A percentile compares a stretch with the other conserved stretches of the same genome.
Conservation (phyloP, 2,888 invertebrate species). For the Mongoloraphidia duomilia region DNA sequence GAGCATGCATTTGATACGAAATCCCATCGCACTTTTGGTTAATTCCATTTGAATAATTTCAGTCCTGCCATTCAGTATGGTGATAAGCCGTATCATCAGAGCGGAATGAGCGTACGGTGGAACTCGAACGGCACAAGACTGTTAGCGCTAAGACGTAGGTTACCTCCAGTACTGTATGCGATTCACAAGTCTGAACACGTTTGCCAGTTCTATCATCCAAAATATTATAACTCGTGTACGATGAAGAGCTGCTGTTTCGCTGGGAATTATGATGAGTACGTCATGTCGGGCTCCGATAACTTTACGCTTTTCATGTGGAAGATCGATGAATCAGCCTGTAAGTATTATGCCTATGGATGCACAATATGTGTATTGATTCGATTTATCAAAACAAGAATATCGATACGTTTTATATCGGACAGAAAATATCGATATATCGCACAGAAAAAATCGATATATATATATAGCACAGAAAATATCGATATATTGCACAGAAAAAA, state of each 20-base stretch:
- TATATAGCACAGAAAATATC: no score
- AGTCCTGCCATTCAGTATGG: no score
- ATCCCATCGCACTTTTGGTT: no score
- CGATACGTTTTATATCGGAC: no score
- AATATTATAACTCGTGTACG: conserved; percentile 91
- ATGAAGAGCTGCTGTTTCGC: conserved; percentile 96
- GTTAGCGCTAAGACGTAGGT: conserved; percentile 68
- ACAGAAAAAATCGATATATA: no score
- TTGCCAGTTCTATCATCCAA: conserved; percentile 79
- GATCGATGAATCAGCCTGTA: conserved; percentile 49
- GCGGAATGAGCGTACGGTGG: conserved; percentile 88
- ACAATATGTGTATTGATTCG: no score
- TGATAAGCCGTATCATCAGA: conserved; percentile 22
- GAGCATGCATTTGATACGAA: no score
- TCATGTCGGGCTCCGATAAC: conserved; percentile 89
- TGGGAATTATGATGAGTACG: conserved; percentile 75
- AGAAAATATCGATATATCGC: no score
- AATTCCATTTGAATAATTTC: background rate
- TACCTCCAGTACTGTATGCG: conserved; percentile 71
- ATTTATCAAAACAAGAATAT: no score
- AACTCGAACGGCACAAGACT: conserved; percentile 63
- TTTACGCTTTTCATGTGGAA: conserved; percentile 93
- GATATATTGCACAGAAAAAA: no score
- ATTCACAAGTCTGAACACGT: conserved; percentile 52
- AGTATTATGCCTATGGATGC: conserved; percentile 7